Conservation (phyloP, 2,797 vertebrate species). For the Hydrolagus colliei region DNA sequence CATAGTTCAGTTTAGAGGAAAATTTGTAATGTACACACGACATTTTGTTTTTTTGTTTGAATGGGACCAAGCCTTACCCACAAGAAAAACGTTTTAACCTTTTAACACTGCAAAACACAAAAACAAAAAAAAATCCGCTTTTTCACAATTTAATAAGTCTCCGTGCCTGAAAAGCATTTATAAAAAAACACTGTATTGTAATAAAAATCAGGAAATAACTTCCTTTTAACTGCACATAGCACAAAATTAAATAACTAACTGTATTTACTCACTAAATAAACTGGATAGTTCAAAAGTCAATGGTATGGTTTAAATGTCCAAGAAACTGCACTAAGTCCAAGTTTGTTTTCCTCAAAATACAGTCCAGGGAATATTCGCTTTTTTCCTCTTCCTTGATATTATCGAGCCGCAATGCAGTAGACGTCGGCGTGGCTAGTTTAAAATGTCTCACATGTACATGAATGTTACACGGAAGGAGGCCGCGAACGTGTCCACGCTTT, state of each 20-base stretch:
- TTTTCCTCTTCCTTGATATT: constrained; percentile 12
- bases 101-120: constrained; percentile 30
- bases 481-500: background rate
- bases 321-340: constrained; percentile 25
- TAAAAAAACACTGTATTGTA: constrained; percentile 14
- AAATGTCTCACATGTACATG: background rate
- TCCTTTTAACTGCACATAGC: constrained; percentile 26
- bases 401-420: constrained; percentile 26
- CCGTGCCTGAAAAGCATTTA: constrained; percentile 23
- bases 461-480: background rate
- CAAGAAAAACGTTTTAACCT: constrained; percentile 24
- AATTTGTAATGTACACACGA: constrained; percentile 96
- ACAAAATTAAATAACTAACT: constrained; percentile 27
- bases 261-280: constrained; percentile 31
- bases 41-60: constrained; percentile 56
- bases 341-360: constrained; percentile 3
- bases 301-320: constrained; percentile 28
- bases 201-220: constrained; percentile 17
- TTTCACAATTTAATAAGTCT: constrained; percentile 23
- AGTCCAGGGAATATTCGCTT: background rate
- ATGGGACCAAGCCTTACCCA: constrained; percentile 31
- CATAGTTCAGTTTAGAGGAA: constrained; percentile 91
- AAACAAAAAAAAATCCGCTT: constrained; percentile 28
- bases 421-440: background rate
- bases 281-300: constrained; percentile 29